These are phyloP conservation scores for Drosophila littoralis DNA, from an alignment of 1,140 invertebrate genomes.

Conservation along the genomic window DNA sequence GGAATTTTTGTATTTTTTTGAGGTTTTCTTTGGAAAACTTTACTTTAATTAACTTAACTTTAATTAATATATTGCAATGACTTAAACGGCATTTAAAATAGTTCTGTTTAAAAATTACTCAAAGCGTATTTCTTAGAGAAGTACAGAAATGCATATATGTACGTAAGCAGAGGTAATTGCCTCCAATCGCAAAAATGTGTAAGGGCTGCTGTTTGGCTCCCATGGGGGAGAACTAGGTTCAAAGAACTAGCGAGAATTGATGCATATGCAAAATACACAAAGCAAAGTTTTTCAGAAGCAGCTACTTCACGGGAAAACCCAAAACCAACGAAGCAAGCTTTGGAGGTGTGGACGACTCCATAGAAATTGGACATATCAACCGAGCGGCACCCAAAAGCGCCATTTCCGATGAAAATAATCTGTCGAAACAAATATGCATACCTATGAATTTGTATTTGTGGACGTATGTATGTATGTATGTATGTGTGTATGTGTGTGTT, in stretches of 20 bases:
- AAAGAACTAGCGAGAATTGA: conserved; percentile 25
- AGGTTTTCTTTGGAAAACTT: too few relatives aligned
- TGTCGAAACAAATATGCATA: conserved; percentile 33
- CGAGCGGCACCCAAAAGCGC: conserved; percentile 57
- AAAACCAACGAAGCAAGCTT: conserved; percentile 25
- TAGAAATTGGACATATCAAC: conserved; percentile 38
- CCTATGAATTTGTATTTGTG: not conserved
- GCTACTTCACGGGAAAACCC: conserved; percentile 24
- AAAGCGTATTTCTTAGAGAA: too few relatives aligned
- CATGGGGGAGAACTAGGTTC: conserved; percentile 2
- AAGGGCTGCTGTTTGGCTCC: not conserved
- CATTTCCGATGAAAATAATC: conserved; percentile 63
- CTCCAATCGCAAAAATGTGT: not conserved
- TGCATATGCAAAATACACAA: conserved; percentile 34
- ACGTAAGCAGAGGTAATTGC: too few relatives aligned
- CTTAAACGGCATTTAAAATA: too few relatives aligned
- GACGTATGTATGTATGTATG: not conserved
- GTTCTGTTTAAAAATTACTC: too few relatives aligned
- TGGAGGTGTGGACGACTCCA: conserved; percentile 15
- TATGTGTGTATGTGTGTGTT: conserved; percentile 2
- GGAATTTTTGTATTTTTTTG: too few relatives aligned
- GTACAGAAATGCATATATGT: too few relatives aligned
- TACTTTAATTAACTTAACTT: too few relatives aligned
- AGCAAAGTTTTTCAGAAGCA: conserved; percentile 30
- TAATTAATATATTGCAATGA: too few relatives aligned